Conservation (phyloP, 2,113 vertebrate genomes). For the Drymodes brunneopygia region DNA sequence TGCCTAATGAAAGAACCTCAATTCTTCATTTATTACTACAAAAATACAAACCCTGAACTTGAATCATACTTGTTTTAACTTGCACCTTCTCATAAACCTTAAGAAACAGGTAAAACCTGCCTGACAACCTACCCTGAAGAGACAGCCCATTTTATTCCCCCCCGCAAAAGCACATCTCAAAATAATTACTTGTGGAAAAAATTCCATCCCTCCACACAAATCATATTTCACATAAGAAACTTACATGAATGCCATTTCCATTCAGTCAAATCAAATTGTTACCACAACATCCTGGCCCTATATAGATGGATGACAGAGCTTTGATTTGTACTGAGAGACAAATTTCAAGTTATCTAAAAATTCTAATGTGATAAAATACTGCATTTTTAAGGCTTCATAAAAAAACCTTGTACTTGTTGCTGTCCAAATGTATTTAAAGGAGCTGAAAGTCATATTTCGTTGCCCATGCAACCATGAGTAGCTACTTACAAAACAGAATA, state of each 20-base stretch:
- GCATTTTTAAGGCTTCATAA: not conserved
- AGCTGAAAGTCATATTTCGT: not conserved
- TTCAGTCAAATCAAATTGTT: not conserved
- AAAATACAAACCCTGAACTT: not conserved
- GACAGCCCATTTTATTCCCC: too few relatives aligned
- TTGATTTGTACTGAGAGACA: not conserved
- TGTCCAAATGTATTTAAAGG: not conserved
- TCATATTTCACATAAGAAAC: fast-evolving
- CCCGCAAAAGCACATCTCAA: not conserved
- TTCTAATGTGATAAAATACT: not conserved
- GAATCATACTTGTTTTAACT: not conserved
- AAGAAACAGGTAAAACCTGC: not conserved
- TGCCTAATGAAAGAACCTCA: not conserved
- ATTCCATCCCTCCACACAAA: not conserved
- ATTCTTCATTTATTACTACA: not conserved
- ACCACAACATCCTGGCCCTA: not conserved
- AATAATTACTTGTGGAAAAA: not conserved
- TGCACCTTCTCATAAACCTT: not conserved
- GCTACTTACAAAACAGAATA: not conserved
- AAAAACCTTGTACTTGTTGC: not conserved
- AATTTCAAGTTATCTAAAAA: not conserved
- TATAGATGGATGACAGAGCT: not conserved
- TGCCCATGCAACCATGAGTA: not conserved
- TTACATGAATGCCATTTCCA: not conserved
- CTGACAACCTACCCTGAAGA: not conserved